Evolutionary conservation across 2,113 vertebrate genomes (phyloP).

Genomic region (Clinocottus analis): DNA sequence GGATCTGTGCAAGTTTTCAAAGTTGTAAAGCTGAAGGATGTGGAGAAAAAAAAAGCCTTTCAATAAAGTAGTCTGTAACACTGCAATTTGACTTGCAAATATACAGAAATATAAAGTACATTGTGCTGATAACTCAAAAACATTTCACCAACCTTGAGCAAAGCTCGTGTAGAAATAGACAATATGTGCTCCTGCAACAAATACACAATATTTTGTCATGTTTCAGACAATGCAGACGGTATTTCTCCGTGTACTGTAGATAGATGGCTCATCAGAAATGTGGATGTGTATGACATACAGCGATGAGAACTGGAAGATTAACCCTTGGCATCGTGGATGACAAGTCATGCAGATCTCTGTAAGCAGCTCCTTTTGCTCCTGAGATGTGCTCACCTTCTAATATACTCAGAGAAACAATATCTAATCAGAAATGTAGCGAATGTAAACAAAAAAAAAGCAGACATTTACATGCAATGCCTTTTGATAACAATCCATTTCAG

Average conservation of each 20-base stretch:
- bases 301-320: constrained; percentile 56
- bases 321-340: constrained; percentile 53
- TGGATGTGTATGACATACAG: constrained; percentile 43
- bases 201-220: constrained; percentile 31
- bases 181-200: constrained; percentile 53
- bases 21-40: constrained; percentile 80
- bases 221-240: constrained; percentile 29
- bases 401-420: constrained; percentile 69
- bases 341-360: constrained; percentile 57
- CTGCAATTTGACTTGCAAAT: constrained; percentile 83
- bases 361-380: constrained; percentile 62
- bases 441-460: constrained; percentile 63
- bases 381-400: constrained; percentile 63
- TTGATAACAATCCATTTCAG: constrained; percentile 75
- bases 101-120: constrained; percentile 72
- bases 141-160: constrained; percentile 70
- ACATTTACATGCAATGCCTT: constrained; percentile 67
- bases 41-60: constrained; percentile 75
- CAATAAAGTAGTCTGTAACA: constrained; percentile 76
- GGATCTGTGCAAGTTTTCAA: constrained; percentile 84
- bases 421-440: constrained; percentile 78
- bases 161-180: constrained; percentile 46
- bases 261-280: constrained; percentile 58
- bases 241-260: constrained; percentile 16
- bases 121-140: constrained; percentile 67